phyloP scores from a whole-genome alignment of 2,113 vertebrate species.

The Talpa occidentalis region DNA sequence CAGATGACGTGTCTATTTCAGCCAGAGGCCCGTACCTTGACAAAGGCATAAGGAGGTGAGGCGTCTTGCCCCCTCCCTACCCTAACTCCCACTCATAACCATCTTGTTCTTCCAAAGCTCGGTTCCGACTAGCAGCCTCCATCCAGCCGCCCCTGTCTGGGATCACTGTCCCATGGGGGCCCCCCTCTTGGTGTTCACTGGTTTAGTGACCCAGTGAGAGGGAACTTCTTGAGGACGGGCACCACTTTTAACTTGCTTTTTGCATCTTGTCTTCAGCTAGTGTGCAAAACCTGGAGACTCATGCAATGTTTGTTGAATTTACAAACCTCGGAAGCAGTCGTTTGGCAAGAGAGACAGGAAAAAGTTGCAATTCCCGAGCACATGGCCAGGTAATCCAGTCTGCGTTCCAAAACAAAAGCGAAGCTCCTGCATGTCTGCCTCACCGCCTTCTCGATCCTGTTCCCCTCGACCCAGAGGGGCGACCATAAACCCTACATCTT shows the following conservation, averaged over 20 bases:
- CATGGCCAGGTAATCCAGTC: neutral
- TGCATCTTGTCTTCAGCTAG: neutral
- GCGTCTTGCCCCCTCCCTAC: too few species aligned
- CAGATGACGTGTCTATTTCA: neutral
- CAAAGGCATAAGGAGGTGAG: neutral
- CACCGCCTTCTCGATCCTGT: too few species aligned
- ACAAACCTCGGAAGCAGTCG: neutral
- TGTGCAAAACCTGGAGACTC: neutral
- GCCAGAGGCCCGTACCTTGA: rapidly evolving
- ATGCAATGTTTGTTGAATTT: neutral
- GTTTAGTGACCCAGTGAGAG: neutral
- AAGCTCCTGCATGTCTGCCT: neutral
- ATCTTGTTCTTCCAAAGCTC: neutral
- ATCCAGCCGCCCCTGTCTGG: neutral
- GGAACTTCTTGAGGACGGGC: neutral
- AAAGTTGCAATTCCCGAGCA: neutral
- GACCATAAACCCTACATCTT: neutral
- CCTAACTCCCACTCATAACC: too few species aligned
- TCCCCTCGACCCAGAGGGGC: neutral
- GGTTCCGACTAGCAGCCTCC: neutral
- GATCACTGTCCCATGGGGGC: too few species aligned
- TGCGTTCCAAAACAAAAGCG: rapidly evolving
- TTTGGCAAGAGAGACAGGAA: neutral
- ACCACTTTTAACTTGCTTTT: neutral
- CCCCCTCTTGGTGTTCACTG: too few species aligned